Evolutionary conservation across 2,113 vertebrate species (phyloP).

Genomic region (Platanista minor): DNA sequence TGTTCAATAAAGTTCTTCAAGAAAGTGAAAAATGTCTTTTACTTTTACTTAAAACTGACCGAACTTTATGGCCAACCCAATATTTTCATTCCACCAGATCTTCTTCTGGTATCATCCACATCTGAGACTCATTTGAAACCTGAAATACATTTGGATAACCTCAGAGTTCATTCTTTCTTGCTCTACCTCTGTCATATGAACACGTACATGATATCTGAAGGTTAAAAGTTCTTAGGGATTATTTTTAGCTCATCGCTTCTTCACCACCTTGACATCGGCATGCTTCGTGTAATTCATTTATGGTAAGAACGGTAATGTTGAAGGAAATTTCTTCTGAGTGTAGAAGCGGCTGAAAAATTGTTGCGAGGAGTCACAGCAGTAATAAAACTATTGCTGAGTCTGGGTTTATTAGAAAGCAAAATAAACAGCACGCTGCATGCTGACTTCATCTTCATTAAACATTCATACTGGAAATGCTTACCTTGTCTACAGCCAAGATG

Average conservation of each 20-base stretch:
- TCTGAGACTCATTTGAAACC: slow-evolving; percentile 2
- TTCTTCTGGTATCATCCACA: background rate
- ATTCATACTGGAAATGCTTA: slow-evolving; percentile 71
- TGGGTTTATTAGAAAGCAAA: slow-evolving; percentile 78
- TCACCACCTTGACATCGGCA: slow-evolving; percentile 40
- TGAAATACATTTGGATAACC: background rate
- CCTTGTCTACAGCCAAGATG: slow-evolving; percentile 62
- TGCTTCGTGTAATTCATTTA: slow-evolving; percentile 51
- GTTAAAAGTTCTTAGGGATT: background rate
- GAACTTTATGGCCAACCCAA: too few species aligned
- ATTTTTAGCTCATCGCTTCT: slow-evolving; percentile 29
- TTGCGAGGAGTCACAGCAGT: slow-evolving; percentile 60
- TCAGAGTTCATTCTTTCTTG: background rate
- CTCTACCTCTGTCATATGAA: background rate
- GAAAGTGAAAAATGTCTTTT: too few species aligned
- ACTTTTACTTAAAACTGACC: too few species aligned
- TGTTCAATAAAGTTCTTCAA: too few species aligned
- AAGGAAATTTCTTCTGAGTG: slow-evolving; percentile 36
- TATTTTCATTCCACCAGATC: background rate
- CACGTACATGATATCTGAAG: background rate
- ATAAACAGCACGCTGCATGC: slow-evolving; percentile 58
- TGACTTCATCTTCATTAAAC: slow-evolving; percentile 77
- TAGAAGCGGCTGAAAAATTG: slow-evolving; percentile 13
- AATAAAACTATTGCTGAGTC: slow-evolving; percentile 68
- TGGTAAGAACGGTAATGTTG: background rate